Evolutionary conservation across 2,113 vertebrate genomes (phyloP), one percentile per base, ranked within the genome.

Genomic region (Platysteira castanea): DNA sequence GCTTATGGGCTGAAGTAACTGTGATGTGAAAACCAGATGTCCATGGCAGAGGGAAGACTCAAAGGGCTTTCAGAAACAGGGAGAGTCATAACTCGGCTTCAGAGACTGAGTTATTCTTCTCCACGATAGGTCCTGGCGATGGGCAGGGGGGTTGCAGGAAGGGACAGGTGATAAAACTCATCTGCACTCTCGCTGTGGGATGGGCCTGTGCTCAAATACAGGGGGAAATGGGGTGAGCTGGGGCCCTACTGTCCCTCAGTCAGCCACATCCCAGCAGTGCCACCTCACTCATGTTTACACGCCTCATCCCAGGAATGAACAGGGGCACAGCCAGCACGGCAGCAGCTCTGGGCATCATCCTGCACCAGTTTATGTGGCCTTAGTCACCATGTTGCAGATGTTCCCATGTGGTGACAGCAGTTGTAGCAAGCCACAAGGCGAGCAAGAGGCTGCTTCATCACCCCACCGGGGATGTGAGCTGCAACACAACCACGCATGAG

Each of bases 1-100:
- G 93, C 87, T 95, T 96, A 91, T n/a, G 81, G 94, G 80, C 86
- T 95, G 93, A 97, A 97, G 86, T 90, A 95, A 95, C 89, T 0
- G 5, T 59, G 77, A 96, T 95, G 94, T 89, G 60, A 95, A 96
- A 96, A 94, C 24, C 95, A 97, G 95, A 97, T 95, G 93, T 89
- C 89, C 74, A 63, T 64, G 35, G 84, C 93, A 93, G 87, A 94
- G 77, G 52, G 71, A 84, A 84, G 74, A 91, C 82, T 94, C 83
- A 78, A 79, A 92, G 81, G 28, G 61, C 77, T 89, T 89, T 92
- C 76, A 91, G 44, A 70, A 91, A 87, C 0, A 1, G 41, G 24
- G 63, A 81, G 39, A 78, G 19, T 14, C 28, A 21, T 42, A 89
- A 87, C 39, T 86, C 0, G 2, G 31, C 85, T 83, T 73, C 57